Evolutionary conservation across 1,140 invertebrate genomes (phyloP).

Genomic region (Formica exsecta): DNA sequence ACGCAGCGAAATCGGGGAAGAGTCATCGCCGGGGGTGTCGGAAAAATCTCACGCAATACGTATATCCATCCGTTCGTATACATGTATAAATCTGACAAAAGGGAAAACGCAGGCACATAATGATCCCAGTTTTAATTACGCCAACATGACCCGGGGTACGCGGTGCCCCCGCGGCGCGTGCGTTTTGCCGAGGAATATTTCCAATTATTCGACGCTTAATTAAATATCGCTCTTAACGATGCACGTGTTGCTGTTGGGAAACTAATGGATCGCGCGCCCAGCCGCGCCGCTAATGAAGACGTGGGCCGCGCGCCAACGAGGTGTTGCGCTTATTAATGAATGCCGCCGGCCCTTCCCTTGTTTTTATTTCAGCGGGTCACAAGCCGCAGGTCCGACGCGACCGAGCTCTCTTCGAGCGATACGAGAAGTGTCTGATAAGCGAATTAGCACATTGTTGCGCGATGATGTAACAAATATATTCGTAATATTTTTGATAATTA

Average conservation of each 20-base stretch:
- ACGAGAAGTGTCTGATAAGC: not conserved
- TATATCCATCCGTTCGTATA: constrained; percentile 2
- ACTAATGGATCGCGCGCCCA: constrained; percentile 64
- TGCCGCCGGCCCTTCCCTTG: constrained; percentile 15
- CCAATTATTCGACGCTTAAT: constrained; percentile 74
- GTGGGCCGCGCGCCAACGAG: constrained; percentile 65
- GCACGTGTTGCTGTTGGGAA: constrained; percentile 65
- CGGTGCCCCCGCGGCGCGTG: constrained; percentile 55
- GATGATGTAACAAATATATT: constrained; percentile 20
- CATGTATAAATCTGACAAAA: constrained; percentile 54
- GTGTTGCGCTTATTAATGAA: constrained; percentile 75
- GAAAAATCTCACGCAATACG: constrained; percentile 63
- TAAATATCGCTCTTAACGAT: constrained; percentile 75
- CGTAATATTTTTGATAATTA: not conserved
- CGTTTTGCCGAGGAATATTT: constrained; percentile 63
- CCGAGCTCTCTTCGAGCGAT: not conserved
- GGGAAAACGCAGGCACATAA: constrained; percentile 75
- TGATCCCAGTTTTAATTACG: constrained; percentile 76
- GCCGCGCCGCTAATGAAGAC: constrained; percentile 72
- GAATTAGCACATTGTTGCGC: not conserved
- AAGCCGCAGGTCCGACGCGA: too few species aligned
- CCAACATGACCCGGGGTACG: constrained; percentile 62
- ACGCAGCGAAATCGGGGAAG: constrained; percentile 65
- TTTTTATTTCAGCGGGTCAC: constrained; percentile 30
- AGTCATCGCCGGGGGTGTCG: constrained; percentile 56